These are phyloP conservation scores for Ryuthela nishihirai DNA, from an alignment of 2,888 invertebrate species.

Conservation along the genomic window DNA sequence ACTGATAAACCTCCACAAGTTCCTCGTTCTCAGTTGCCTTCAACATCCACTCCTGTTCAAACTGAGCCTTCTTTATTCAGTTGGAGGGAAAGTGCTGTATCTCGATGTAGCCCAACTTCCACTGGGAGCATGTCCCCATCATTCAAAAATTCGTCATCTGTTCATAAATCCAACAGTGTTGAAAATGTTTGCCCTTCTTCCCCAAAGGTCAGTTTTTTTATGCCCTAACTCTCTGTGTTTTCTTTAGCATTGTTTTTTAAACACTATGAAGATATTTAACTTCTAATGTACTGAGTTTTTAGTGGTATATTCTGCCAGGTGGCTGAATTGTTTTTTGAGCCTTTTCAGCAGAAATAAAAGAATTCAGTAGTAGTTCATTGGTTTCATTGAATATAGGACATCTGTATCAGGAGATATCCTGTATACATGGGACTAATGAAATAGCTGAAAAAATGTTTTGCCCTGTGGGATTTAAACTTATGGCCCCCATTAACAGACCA, in stretches of 20 bases:
- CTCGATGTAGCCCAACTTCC: neutral
- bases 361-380: too few relatives aligned
- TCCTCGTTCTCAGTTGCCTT: slow-evolving; percentile 1
- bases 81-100: neutral
- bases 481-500: too few relatives aligned
- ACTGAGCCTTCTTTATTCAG: slow-evolving; percentile 5
- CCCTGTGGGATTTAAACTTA: too few relatives aligned
- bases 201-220: neutral
- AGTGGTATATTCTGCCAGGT: too few relatives aligned
- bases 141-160: slow-evolving; percentile 3
- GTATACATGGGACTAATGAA: too few relatives aligned
- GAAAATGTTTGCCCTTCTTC: slow-evolving; percentile 32
- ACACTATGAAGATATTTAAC: too few relatives aligned
- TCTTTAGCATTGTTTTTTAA: neutral
- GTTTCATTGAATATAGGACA: too few relatives aligned
- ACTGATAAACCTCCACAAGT: slow-evolving; percentile 1
- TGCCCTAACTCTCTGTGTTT: too few relatives aligned
- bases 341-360: neutral
- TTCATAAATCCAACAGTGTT: slow-evolving; percentile 34
- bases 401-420: too few relatives aligned
- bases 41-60: slow-evolving; percentile 2
- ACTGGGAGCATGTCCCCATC: neutral
- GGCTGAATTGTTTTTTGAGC: too few relatives aligned
- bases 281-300: too few relatives aligned
- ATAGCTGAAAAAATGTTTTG: too few relatives aligned